These are phyloP conservation scores for Acanthurus tractus DNA, from an alignment of 2,797 vertebrate genomes.

Conservation along the genomic window DNA sequence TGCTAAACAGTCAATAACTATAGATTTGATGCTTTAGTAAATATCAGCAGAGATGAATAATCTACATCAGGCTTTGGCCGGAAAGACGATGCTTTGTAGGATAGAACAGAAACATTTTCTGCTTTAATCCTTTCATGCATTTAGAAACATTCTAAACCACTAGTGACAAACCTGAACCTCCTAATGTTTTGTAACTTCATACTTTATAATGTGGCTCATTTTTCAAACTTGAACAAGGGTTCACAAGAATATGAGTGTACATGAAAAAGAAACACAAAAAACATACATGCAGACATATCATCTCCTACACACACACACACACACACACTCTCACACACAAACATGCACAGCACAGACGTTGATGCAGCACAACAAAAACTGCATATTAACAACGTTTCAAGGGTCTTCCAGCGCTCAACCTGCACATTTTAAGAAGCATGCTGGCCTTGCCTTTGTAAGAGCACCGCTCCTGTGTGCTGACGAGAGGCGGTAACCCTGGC, in stretches of 20 bases:
- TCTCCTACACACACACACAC: not conserved
- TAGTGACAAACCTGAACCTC: too few species aligned
- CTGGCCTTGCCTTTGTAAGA: constrained; percentile 62
- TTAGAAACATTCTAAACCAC: too few species aligned
- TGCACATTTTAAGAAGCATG: constrained; percentile 35
- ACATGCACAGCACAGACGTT: not conserved
- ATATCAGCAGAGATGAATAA: not conserved
- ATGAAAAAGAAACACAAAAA: too few species aligned
- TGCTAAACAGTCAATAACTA: not conserved
- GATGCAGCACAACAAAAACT: not conserved
- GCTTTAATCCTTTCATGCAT: too few species aligned
- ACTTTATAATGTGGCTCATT: too few species aligned
- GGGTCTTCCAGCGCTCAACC: constrained; percentile 31
- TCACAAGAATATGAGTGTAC: too few species aligned
- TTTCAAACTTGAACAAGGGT: too few species aligned
- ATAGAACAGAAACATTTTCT: not conserved
- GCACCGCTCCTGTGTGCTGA: constrained; percentile 63
- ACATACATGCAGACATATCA: too few species aligned
- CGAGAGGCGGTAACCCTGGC: constrained; percentile 82
- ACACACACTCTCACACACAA: not conserved
- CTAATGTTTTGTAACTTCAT: too few species aligned
- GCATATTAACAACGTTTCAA: constrained; percentile 20
- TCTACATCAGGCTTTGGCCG: not conserved
- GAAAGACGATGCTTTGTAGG: not conserved
- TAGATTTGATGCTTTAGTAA: not conserved